Evolutionary conservation across 2,113 vertebrate genomes (phyloP), one percentile per base, ranked within the genome.

Genomic region (Aspiorhynchus laticeps): DNA sequence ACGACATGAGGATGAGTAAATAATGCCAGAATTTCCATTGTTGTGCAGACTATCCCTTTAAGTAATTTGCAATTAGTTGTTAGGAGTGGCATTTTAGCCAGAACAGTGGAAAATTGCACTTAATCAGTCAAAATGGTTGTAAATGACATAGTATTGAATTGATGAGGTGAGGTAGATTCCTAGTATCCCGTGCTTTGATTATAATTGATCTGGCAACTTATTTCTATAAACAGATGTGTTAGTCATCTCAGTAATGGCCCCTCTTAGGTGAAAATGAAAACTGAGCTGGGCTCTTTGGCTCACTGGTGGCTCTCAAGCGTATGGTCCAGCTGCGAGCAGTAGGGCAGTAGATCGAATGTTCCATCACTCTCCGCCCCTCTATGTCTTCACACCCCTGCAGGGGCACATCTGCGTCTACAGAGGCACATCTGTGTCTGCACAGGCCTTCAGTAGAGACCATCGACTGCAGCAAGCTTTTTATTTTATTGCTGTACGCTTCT

Each of bases 201-300:
- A 86, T 82, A 87, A 89, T 90, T 88, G 92, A 91, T 90, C 86
- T 48, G 43, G 63, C 73, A 86, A 84, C 85, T 81, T 67, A 75
- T 79, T 83, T 84, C 83, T 80, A 88, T 80, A 88, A 90, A 73
- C 89, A 59, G 81, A 88, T 88, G 88, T 87, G 88, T 88, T 67
- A 90, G 86, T 88, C 86, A 71, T 59, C 86, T 48, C 51, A 78
- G 87, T 88, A 86, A 74, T 56, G 89, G 76, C 83, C 53, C 41
- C 71, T 87, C 88, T 74, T 83, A 88, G 31, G 88, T 92, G 86
- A 77, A 84, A 90, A 79, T 77, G 53, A 78, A 85, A 83, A 88
- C 48, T 74, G 80, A 80, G 67, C 53, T 15, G n/a, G 38, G 56
- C 61, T 36, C 80, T 80, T 24, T 59, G 26, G 53, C 43, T 38